Conservation (phyloP, 2,888 invertebrate species). For the Nematopogon swammerdamellus region DNA sequence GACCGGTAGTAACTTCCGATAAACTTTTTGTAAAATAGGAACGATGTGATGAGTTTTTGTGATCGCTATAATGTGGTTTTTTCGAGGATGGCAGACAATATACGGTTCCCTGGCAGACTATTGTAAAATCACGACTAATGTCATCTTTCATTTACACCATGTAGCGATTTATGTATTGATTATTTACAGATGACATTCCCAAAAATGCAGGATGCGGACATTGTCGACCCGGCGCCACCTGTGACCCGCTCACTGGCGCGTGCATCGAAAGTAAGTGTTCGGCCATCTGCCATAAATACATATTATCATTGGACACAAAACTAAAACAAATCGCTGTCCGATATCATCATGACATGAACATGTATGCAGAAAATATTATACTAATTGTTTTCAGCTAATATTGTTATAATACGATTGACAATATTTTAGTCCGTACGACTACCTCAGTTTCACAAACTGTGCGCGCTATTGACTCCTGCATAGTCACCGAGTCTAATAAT, state of each 20-base stretch:
- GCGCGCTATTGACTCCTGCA: conserved; percentile 30
- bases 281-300: background rate
- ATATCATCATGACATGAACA: background rate
- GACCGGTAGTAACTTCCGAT: too few relatives aligned
- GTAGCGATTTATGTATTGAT: background rate
- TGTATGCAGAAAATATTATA: background rate
- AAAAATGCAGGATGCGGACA: conserved; percentile 61
- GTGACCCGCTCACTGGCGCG: conserved; percentile 76
- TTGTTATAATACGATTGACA: background rate
- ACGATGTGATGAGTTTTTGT: too few relatives aligned
- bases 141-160: too few relatives aligned
- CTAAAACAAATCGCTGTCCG: background rate
- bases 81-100: too few relatives aligned
- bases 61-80: too few relatives aligned
- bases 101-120: too few relatives aligned
- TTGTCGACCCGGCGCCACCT: conserved; percentile 74
- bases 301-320: background rate
- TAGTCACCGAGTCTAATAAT: conserved; percentile 39
- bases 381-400: background rate
- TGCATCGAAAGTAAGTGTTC: conserved; percentile 76
- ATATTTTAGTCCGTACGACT: background rate
- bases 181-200: conserved; percentile 21
- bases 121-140: too few relatives aligned
- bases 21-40: too few relatives aligned
- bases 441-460: conserved; percentile 19